Evolutionary conservation across 1,140 invertebrate genomes (phyloP).

Genomic region (Papilio machaon): DNA sequence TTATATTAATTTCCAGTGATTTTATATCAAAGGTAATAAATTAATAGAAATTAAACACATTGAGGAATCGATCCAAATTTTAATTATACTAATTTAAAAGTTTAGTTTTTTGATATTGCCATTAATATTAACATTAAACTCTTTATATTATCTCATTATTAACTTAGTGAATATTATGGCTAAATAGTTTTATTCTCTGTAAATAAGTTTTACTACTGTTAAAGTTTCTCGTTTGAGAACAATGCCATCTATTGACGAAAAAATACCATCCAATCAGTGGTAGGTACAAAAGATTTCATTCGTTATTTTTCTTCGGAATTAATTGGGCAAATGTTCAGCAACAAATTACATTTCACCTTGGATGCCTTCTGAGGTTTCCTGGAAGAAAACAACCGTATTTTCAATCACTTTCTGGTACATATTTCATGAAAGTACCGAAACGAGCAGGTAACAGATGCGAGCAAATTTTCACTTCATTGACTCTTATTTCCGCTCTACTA

Average conservation of each 20-base stretch:
- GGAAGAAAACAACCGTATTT: constrained; percentile 14
- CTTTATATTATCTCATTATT: too few relatives aligned
- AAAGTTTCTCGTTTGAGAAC: background rate
- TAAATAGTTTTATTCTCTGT: too few relatives aligned
- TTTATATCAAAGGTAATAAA: background rate
- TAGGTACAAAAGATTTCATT: background rate
- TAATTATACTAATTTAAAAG: too few relatives aligned
- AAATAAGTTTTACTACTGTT: too few relatives aligned
- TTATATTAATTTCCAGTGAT: background rate
- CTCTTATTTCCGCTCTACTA: constrained; percentile 21
- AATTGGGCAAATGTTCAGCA: background rate
- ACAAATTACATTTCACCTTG: background rate
- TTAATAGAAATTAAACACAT: background rate
- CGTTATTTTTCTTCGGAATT: background rate
- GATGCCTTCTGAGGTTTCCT: background rate
- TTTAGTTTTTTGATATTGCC: too few relatives aligned
- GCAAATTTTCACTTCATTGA: constrained; percentile 28
- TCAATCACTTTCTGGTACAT: constrained; percentile 17
- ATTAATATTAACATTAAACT: too few relatives aligned
- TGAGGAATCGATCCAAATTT: too few relatives aligned
- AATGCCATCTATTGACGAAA: background rate
- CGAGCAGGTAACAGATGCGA: constrained; percentile 17
- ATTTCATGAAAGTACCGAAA: constrained; percentile 15
- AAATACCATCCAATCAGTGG: background rate
- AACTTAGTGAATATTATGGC: too few relatives aligned